Conservation (phyloP, 1,140 invertebrate species). For the Eciton burchellii region DNA sequence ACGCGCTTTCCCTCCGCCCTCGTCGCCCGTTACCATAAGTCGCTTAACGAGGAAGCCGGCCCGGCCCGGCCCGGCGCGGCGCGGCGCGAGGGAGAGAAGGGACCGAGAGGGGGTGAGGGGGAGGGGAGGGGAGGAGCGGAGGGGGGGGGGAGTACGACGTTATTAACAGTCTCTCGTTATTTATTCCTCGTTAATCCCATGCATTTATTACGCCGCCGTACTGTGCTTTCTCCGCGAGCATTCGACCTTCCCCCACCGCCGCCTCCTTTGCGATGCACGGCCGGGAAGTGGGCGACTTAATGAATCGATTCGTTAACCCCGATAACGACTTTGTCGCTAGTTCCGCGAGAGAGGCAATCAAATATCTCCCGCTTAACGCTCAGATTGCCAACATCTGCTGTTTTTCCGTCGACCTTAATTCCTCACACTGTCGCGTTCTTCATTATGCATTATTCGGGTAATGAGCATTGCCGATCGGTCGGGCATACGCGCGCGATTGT, state of each 20-base stretch:
- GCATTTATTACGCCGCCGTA: conserved; percentile 75
- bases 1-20: conserved; percentile 37
- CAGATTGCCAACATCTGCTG: not conserved
- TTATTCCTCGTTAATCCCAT: conserved; percentile 81
- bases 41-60: conserved; percentile 68
- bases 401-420: conserved; percentile 14
- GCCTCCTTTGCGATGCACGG: conserved; percentile 17
- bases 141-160: conserved; percentile 68
- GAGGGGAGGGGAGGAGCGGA: conserved; percentile 14
- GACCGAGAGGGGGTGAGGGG: too few species aligned
- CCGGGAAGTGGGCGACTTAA: conserved; percentile 44
- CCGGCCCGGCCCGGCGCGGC: too few species aligned
- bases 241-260: conserved; percentile 48
- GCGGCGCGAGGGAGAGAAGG: conserved; percentile 42
- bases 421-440: not conserved
- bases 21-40: conserved; percentile 49
- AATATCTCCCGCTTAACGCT: conserved; percentile 25
- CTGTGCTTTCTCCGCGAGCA: conserved; percentile 68
- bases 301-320: conserved; percentile 59
- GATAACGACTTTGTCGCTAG: conserved; percentile 54
- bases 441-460: not conserved
- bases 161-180: conserved; percentile 81
- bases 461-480: not conserved
- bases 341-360: conserved; percentile 39
- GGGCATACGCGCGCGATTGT: not conserved